phyloP scores from a whole-genome alignment of 2,113 vertebrate genomes.

The Amia ocellicauda region DNA sequence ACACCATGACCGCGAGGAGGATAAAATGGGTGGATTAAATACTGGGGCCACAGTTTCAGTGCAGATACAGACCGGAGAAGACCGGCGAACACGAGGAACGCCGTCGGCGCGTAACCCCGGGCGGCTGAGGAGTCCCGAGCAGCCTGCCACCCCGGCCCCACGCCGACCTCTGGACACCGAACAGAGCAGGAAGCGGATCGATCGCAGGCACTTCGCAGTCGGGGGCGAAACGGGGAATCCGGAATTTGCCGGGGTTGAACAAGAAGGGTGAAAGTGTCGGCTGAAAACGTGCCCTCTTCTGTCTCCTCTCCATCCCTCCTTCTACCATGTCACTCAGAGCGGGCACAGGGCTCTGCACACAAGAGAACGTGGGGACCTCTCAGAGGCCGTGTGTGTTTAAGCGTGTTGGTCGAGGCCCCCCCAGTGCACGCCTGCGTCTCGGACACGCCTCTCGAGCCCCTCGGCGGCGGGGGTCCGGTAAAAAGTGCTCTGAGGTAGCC shows the following conservation, averaged over 20 bases:
- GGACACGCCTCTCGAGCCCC: neutral
- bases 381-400: neutral
- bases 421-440: neutral
- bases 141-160: neutral
- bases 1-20: too few relatives aligned
- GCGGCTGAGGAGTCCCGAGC: too few relatives aligned
- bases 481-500: conserved; percentile 1
- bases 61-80: conserved; percentile 12
- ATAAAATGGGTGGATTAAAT: conserved; percentile 3
- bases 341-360: neutral
- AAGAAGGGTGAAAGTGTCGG: conserved; percentile 12
- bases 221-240: conserved; percentile 11
- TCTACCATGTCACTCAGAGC: too few relatives aligned
- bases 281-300: conserved; percentile 16
- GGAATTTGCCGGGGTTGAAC: conserved; percentile 21
- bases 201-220: too few relatives aligned
- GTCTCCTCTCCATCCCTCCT: neutral
- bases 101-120: too few relatives aligned
- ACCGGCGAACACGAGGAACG: too few relatives aligned
- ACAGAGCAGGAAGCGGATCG: too few relatives aligned
- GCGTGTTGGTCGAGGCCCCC: neutral
- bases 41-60: neutral
- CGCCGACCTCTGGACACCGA: too few relatives aligned
- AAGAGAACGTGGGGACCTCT: neutral
- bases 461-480: neutral